Percentiles rank a stretch among this genome's conserved stretches.
phyloP scores from a whole-genome alignment of 2,888 invertebrate genomes.

The Nyleta sp. region DNA sequence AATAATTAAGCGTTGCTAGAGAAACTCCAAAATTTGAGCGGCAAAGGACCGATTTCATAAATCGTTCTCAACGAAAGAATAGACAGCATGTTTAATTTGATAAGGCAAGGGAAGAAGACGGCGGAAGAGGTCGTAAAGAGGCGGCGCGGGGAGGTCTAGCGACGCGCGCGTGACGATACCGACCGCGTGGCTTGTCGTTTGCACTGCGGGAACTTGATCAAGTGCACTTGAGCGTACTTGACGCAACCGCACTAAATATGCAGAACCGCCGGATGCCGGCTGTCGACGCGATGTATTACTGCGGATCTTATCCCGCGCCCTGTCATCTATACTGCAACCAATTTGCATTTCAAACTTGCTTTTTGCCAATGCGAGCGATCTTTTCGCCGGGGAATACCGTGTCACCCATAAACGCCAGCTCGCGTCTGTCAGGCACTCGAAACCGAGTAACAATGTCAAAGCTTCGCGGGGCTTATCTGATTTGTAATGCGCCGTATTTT shows the following conservation, averaged over 20 bases:
- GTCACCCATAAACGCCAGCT: constrained; percentile 44
- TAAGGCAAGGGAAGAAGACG: constrained; percentile 36
- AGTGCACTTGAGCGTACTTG: constrained; percentile 75
- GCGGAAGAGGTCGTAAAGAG: constrained; percentile 24
- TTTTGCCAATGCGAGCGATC: constrained; percentile 58
- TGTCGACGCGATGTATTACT: constrained; percentile 80
- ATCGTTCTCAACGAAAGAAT: constrained; percentile 38
- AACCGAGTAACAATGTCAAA: constrained; percentile 41
- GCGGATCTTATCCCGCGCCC: constrained; percentile 78
- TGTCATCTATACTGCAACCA: constrained; percentile 75
- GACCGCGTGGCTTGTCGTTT: constrained; percentile 60
- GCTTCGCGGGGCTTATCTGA: constrained; percentile 29
- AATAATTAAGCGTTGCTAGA: no score
- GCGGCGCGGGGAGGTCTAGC: constrained; percentile 28
- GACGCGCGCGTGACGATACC: constrained; percentile 60
- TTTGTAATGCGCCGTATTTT: constrained; percentile 24
- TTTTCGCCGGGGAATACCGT: constrained; percentile 29
- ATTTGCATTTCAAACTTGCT: constrained; percentile 75
- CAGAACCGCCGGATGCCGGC: constrained; percentile 79
- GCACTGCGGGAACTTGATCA: constrained; percentile 73
- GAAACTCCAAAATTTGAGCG: no score
- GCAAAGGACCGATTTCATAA: constrained; percentile 37
- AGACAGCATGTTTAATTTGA: constrained; percentile 30
- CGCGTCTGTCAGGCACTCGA: constrained; percentile 18
- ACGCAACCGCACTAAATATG: constrained; percentile 79